These are phyloP conservation scores for Lasioglossum baleicum DNA, from an alignment of 1,140 invertebrate species.

Conservation along the genomic window DNA sequence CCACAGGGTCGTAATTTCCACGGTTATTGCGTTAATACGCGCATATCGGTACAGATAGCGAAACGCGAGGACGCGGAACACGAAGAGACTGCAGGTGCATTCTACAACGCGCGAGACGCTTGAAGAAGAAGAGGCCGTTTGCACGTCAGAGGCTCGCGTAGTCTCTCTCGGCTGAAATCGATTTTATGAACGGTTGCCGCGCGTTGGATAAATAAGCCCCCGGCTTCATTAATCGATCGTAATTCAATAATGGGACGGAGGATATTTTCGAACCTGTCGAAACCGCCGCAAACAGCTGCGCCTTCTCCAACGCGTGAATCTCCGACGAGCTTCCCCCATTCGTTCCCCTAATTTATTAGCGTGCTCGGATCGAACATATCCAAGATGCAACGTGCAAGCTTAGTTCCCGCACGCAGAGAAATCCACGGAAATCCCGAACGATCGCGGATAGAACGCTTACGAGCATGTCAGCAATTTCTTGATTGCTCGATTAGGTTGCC, in stretches of 20 bases:
- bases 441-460: too few species aligned
- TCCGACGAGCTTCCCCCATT: neutral
- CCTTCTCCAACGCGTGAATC: neutral
- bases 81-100: neutral
- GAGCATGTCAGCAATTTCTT: too few species aligned
- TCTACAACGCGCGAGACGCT: neutral
- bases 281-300: neutral
- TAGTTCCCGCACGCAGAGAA: too few species aligned
- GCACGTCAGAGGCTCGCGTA: neutral
- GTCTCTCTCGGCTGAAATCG: neutral
- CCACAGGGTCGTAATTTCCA: slow-evolving; percentile 1
- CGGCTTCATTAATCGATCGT: slow-evolving; percentile 2
- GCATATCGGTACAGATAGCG: neutral
- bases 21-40: slow-evolving; percentile 30
- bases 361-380: too few species aligned
- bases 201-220: neutral
- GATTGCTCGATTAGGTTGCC: too few species aligned
- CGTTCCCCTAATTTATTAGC: neutral
- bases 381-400: too few species aligned
- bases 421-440: too few species aligned
- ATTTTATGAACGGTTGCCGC: neutral
- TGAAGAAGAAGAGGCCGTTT: neutral
- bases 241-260: neutral
- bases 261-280: neutral
- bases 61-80: neutral